Evolutionary conservation across 2,888 invertebrate genomes (phyloP).

Genomic region (Adelognathus sp.): DNA sequence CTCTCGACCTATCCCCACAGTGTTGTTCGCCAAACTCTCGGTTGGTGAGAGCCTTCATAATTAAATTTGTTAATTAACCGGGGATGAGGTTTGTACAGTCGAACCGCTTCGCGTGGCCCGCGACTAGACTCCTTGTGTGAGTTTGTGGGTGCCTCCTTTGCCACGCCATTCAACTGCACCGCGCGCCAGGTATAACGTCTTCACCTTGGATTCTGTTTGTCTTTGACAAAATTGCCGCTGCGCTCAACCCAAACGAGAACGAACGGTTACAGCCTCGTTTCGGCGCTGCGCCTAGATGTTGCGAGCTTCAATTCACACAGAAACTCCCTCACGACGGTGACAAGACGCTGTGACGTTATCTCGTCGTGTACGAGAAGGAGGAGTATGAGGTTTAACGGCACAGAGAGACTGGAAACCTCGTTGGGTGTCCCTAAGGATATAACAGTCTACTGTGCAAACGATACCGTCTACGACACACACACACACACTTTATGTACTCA

Average conservation of each 20-base stretch:
- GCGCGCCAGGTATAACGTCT: background rate
- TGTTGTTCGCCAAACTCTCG: constrained; percentile 28
- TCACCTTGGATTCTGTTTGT: constrained; percentile 14
- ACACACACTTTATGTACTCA: too few species aligned
- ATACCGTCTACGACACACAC: background rate
- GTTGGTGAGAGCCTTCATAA: constrained; percentile 44
- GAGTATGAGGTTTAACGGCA: constrained; percentile 4
- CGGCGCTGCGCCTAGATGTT: too few species aligned
- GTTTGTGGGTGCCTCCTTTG: background rate
- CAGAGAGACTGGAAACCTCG: background rate
- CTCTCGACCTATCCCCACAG: background rate
- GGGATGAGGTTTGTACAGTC: constrained; percentile 21
- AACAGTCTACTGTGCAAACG: background rate
- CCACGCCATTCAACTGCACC: background rate
- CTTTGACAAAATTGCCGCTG: constrained; percentile 2
- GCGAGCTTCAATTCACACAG: too few species aligned
- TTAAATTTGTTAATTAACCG: constrained; percentile 50
- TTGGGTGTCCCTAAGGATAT: constrained; percentile 15
- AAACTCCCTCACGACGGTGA: constrained; percentile 14
- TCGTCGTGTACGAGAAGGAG: too few species aligned
- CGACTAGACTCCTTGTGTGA: background rate
- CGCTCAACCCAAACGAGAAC: background rate
- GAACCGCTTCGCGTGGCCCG: constrained; percentile 17
- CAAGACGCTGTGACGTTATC: background rate
- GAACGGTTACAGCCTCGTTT: background rate